Evolutionary conservation across 92 coral and sea anemone genomes (phyloP).

Genomic region (Palythoa grandis): DNA sequence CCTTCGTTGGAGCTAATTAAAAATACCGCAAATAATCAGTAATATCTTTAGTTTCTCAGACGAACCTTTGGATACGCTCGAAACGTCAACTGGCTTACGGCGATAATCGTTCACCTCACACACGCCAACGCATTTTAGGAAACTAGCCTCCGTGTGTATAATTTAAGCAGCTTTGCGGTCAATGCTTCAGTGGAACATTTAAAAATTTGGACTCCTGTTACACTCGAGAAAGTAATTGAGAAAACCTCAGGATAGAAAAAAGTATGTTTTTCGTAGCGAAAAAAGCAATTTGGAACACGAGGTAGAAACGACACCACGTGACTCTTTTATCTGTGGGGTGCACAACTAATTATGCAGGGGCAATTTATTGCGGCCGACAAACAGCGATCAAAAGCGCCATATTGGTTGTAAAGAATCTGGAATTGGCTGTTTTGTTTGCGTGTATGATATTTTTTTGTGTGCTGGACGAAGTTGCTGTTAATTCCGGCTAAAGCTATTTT

Average conservation of each 20-base stretch:
- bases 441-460: slow-evolving; percentile 37
- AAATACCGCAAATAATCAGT: no score
- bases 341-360: slow-evolving; percentile 78
- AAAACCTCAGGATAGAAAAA: no score
- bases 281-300: not conserved
- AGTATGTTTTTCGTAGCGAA: not conserved
- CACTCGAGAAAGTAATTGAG: no score
- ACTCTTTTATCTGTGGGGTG: slow-evolving; percentile 79
- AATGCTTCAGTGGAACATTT: not conserved
- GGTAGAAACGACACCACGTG: slow-evolving; percentile 23
- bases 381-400: slow-evolving; percentile 85
- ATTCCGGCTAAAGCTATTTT: slow-evolving; percentile 26
- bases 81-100: no score
- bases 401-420: slow-evolving; percentile 84
- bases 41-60: no score
- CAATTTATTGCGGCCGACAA: slow-evolving; percentile 33
- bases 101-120: no score
- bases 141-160: not conserved
- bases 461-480: slow-evolving; percentile 29
- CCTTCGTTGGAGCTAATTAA: no score
- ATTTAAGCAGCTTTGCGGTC: not conserved
- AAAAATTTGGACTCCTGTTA: no score
- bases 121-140: not conserved
- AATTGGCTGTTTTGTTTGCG: slow-evolving; percentile 49
- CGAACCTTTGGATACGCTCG: no score